phyloP scores from a whole-genome alignment of 2,888 invertebrate genomes.

The Mimas tiliae region DNA sequence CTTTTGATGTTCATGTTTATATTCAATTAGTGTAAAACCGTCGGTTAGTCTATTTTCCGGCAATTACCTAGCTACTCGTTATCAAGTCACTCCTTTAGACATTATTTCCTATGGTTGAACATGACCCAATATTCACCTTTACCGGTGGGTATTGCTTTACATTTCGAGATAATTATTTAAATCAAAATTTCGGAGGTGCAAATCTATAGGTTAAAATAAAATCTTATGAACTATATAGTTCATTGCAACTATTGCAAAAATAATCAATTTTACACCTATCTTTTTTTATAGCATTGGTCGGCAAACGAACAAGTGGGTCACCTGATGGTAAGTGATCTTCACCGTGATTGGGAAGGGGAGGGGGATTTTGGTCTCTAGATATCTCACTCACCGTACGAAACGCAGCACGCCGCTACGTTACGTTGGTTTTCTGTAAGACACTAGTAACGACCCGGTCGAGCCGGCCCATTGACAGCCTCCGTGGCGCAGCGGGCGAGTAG shows the following conservation, averaged over 20 bases:
- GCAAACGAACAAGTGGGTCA: too few species aligned
- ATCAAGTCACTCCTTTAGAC: neutral
- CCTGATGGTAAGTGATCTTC: too few species aligned
- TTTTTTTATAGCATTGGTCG: too few species aligned
- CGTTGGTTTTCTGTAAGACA: too few species aligned
- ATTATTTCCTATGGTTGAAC: slow-evolving; percentile 1
- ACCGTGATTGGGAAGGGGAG: too few species aligned
- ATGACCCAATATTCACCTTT: neutral
- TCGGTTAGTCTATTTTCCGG: slow-evolving; percentile 6
- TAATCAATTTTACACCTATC: too few species aligned
- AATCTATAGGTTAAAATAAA: neutral
- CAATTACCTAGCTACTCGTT: slow-evolving; percentile 17
- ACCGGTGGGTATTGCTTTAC: neutral
- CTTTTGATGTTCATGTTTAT: slow-evolving; percentile 8
- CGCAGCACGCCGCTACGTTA: too few species aligned
- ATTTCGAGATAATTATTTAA: neutral
- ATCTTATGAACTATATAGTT: neutral
- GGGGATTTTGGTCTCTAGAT: too few species aligned
- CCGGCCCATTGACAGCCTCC: too few species aligned
- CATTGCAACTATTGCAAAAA: neutral
- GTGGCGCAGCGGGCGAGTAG: too few species aligned
- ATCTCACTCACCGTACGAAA: too few species aligned
- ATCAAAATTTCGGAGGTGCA: neutral
- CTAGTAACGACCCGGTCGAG: too few species aligned
- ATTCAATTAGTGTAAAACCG: slow-evolving; percentile 7